Percentiles rank a stretch among this genome's conserved stretches.
phyloP scores from a whole-genome alignment of 2,888 invertebrate species.

The Chouioia cunea region DNA sequence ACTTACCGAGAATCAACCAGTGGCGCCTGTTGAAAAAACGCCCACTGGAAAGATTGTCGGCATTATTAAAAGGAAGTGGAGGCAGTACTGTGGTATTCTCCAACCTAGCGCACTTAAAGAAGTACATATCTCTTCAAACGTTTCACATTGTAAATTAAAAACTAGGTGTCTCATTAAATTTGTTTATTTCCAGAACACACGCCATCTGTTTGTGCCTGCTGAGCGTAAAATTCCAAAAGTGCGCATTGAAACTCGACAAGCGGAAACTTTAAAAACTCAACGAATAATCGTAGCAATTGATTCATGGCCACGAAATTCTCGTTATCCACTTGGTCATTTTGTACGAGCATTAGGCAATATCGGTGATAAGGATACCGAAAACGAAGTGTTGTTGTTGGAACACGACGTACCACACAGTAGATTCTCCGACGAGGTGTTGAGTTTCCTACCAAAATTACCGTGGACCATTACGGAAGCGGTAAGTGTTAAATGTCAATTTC shows the following conservation, averaged over 20 bases:
- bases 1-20: conserved; percentile 56
- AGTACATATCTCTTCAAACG: too few relatives aligned
- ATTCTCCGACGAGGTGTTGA: conserved; percentile 94
- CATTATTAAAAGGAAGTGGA: conserved; percentile 95
- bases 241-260: conserved; percentile 94
- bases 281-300: conserved; percentile 96
- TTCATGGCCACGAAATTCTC: conserved; percentile 93
- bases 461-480: conserved; percentile 91
- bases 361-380: conserved; percentile 95
- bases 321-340: conserved; percentile 96
- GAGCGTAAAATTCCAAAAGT: conserved; percentile 95
- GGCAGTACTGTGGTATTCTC: conserved; percentile 97
- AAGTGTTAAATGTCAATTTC: conserved; percentile 50
- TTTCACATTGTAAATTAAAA: too few relatives aligned
- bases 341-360: conserved; percentile 92
- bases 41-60: conserved; percentile 88
- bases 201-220: conserved; percentile 94
- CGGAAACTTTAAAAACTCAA: conserved; percentile 82
- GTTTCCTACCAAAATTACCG: conserved; percentile 89
- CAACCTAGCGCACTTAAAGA: conserved; percentile 81
- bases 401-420: conserved; percentile 97
- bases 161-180: background rate
- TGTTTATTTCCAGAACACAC: conserved; percentile 61
- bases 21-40: conserved; percentile 54
- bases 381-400: conserved; percentile 94